phyloP scores from a whole-genome alignment of 2,888 invertebrate species.

The Drosophila gaucha region DNA sequence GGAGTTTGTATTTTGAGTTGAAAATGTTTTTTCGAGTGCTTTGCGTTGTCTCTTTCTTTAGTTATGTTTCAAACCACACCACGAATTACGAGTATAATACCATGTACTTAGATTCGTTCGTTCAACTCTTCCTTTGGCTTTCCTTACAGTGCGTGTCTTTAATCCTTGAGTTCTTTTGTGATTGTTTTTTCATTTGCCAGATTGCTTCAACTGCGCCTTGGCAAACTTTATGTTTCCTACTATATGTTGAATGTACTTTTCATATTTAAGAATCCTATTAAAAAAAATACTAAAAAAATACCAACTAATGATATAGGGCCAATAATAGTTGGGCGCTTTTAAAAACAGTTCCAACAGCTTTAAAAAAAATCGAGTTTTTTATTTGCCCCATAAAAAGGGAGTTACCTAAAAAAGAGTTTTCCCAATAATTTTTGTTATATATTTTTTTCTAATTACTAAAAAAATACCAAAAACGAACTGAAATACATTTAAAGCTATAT shows the following conservation, averaged over 20 bases:
- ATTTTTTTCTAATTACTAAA: not conserved
- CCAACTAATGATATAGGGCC: slow-evolving; percentile 1
- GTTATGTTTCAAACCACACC: slow-evolving; percentile 49
- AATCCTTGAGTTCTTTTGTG: slow-evolving; percentile 14
- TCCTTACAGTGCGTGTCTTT: slow-evolving; percentile 32
- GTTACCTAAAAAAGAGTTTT: not conserved
- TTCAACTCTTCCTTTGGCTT: slow-evolving; percentile 11
- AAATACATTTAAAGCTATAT: not conserved
- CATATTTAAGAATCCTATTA: slow-evolving; percentile 7
- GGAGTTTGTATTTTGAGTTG: slow-evolving; percentile 41
- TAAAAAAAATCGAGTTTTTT: not conserved
- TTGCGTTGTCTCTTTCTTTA: too few species aligned
- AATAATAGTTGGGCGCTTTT: not conserved
- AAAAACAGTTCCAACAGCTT: not conserved
- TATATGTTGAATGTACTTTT: slow-evolving; percentile 30
- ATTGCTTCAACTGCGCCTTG: slow-evolving; percentile 45
- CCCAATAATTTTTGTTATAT: not conserved
- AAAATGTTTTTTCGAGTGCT: slow-evolving; percentile 39
- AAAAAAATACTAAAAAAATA: not conserved
- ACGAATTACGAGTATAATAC: slow-evolving; percentile 40
- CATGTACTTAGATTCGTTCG: slow-evolving; percentile 17
- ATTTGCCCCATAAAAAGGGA: not conserved
- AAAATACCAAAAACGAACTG: not conserved
- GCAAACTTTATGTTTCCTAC: slow-evolving; percentile 26
- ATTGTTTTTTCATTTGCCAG: slow-evolving; percentile 36